A percentile compares a stretch with the other conserved stretches of the same genome.
Conservation (phyloP, 2,888 invertebrate species). For the Epicampocera succincta region DNA sequence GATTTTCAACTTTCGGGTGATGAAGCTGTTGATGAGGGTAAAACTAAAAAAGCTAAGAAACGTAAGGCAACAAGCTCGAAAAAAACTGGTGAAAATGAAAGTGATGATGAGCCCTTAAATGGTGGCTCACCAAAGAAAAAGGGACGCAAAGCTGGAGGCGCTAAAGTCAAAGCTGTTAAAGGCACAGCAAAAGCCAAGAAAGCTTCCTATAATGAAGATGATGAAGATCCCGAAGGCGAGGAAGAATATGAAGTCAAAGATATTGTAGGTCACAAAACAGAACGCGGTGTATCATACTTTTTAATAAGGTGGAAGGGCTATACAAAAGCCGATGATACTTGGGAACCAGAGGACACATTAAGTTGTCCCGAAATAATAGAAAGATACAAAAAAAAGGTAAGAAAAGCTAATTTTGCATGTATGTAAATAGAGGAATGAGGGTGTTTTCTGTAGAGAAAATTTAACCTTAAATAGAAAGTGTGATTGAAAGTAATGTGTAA, state of each 20-base stretch:
- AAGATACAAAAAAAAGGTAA: slow-evolving; percentile 81
- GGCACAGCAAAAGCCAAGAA: slow-evolving; percentile 79
- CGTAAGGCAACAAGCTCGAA: slow-evolving; percentile 70
- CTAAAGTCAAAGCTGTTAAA: slow-evolving; percentile 70
- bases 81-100: slow-evolving; percentile 45
- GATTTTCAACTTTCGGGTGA: slow-evolving; percentile 67
- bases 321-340: slow-evolving; percentile 86
- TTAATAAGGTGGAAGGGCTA: slow-evolving; percentile 91
- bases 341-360: slow-evolving; percentile 88
- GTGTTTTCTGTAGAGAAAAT: slow-evolving; percentile 2
- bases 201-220: slow-evolving; percentile 70
- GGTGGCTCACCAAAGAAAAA: slow-evolving; percentile 67
- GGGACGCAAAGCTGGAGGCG: slow-evolving; percentile 63
- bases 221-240: slow-evolving; percentile 75
- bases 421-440: not conserved
- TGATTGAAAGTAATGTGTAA: slow-evolving; percentile 25
- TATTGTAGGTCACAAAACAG: slow-evolving; percentile 86
- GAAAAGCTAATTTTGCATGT: not conserved
- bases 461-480: slow-evolving; percentile 26
- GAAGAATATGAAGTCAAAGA: slow-evolving; percentile 84
- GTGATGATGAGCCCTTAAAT: slow-evolving; percentile 70
- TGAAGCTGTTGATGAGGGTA: slow-evolving; percentile 60
- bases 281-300: slow-evolving; percentile 86
- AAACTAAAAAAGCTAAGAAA: slow-evolving; percentile 71
- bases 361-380: slow-evolving; percentile 87